A percentile compares a stretch with the other conserved stretches of the same genome.
Evolutionary conservation across 2,888 invertebrate species (phyloP).

Genomic region (Trissolcus japonicus): DNA sequence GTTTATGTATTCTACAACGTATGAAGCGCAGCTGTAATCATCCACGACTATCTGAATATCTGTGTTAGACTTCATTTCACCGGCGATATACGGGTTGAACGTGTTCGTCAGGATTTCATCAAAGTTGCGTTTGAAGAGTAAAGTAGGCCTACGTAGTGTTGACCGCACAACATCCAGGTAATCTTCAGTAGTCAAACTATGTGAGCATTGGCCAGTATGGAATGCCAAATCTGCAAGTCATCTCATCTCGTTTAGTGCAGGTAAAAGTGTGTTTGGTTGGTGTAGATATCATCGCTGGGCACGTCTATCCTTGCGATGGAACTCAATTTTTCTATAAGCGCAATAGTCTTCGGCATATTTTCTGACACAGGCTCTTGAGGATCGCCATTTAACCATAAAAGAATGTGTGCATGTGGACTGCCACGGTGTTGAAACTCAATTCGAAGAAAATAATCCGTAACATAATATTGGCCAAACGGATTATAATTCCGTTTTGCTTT

Average conservation of each 20-base stretch:
- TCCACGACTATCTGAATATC: conserved; percentile 43
- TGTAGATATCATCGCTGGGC: conserved; percentile 61
- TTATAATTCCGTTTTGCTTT: background rate
- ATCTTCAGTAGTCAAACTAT: conserved; percentile 9
- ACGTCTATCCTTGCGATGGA: too few species aligned
- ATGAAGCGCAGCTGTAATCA: conserved; percentile 49
- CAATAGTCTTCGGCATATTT: conserved; percentile 58
- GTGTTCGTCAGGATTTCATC: conserved; percentile 13
- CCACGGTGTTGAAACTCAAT: conserved; percentile 3
- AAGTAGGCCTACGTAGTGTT: conserved; percentile 5
- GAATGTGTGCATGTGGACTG: conserved; percentile 54
- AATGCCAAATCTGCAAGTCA: conserved; percentile 65
- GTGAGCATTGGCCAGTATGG: conserved; percentile 57
- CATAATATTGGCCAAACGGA: conserved; percentile 42
- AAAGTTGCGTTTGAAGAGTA: conserved; percentile 12
- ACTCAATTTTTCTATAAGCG: too few species aligned
- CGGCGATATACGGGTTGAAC: conserved; percentile 9
- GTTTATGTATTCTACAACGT: conserved; percentile 61
- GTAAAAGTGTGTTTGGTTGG: conserved; percentile 64
- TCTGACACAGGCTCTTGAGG: conserved; percentile 36
- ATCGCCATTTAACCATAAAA: conserved; percentile 55
- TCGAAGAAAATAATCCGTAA: conserved; percentile 1
- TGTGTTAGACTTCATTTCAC: conserved; percentile 7
- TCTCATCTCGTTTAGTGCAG: conserved; percentile 52
- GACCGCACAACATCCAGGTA: conserved; percentile 17